Evolutionary conservation across 2,113 vertebrate genomes (phyloP).

Genomic region (Halichoerus grypus): DNA sequence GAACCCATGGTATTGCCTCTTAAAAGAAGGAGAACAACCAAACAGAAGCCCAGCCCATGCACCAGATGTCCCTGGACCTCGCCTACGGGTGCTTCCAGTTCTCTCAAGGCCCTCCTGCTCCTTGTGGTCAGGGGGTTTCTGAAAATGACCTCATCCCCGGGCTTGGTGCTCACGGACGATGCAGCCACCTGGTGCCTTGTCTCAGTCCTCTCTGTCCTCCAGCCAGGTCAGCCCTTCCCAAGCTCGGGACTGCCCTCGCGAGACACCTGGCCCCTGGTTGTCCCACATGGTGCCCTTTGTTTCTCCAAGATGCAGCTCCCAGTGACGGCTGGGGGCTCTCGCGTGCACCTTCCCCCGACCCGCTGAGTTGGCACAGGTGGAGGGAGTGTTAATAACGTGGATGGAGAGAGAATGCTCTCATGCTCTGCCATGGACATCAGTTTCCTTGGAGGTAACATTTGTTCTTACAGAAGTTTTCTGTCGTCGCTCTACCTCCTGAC

Average conservation of each 20-base stretch:
- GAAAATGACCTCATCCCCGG: neutral
- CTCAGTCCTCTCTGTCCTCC: neutral
- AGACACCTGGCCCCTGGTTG: accelerated
- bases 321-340: neutral
- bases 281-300: neutral
- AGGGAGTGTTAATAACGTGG: neutral
- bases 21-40: neutral
- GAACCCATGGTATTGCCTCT: neutral
- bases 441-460: neutral
- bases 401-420: accelerated
- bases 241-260: neutral
- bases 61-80: neutral
- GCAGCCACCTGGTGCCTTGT: no score
- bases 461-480: neutral
- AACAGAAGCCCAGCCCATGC: neutral
- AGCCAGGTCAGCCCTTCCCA: neutral
- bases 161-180: neutral
- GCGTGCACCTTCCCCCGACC: accelerated
- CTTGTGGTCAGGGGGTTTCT: neutral
- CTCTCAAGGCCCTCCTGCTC: accelerated
- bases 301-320: neutral
- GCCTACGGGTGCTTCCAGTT: neutral
- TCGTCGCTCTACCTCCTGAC: neutral
- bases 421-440: neutral
- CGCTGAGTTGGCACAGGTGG: no score